Evolutionary conservation across 2,888 invertebrate species (phyloP), one percentile per base, ranked within the genome.

Genomic region (Lasius fuliginosus): DNA sequence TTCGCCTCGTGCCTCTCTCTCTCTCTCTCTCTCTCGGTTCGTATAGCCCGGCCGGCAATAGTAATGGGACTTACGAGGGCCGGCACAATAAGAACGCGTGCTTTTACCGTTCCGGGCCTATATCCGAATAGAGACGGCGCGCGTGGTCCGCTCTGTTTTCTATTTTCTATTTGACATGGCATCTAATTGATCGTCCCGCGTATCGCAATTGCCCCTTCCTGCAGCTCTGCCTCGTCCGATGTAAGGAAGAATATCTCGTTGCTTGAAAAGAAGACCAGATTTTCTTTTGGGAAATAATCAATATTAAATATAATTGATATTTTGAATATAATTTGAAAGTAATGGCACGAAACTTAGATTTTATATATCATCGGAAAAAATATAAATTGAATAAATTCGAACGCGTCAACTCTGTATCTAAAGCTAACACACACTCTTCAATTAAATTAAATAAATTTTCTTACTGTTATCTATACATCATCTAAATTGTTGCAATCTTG

Each of bases 61-160:
- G 91, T 89, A 91, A 92, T 91, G 91, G 92, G 90, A 92, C 91
- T 92, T 90, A 88, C 90, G 81, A 89, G 90, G 90, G 87, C 90
- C 89, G 91, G 12, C 88, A 90, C 90, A 91, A 88, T 91, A 90
- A 90, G 88, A 88, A 91, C 89, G 90, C 90, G 90, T 86, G 77
- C 82, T 76, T 65, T 77, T 74, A 76, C 77, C 56, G 46, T 62
- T 36, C 8, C 82, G 27, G 49, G 62, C 40, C 82, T 79, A 82
- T 53, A 53, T 88, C 81, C 88, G 88, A 53, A 53, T 53, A n/a
- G 53, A 53, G n/a, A 73, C 73, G 30, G 30, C 27, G 56, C 18
- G 33, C 53, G 53, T 53, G 53, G n/a, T 71, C 36, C 42, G 60
- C n/a, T 23, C 23, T 60, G 75, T 76, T 49, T 53, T 76, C 76